phyloP scores from a whole-genome alignment of 2,113 vertebrate genomes.

The Tympanuchus pallidicinctus region DNA sequence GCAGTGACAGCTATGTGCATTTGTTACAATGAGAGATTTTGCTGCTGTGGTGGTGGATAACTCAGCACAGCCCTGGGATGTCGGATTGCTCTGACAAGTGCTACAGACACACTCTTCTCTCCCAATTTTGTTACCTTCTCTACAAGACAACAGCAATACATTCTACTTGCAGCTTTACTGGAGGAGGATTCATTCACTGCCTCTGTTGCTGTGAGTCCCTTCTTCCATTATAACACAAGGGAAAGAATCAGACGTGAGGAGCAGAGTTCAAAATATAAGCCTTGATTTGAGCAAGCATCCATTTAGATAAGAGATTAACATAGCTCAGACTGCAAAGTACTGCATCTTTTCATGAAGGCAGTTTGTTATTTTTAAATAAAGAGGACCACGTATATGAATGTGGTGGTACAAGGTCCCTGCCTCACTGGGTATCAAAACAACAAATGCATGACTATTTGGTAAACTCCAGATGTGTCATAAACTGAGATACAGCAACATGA shows the following conservation, averaged over 20 bases:
- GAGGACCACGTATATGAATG: neutral
- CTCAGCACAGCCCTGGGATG: neutral
- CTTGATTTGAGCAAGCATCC: neutral
- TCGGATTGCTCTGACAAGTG: neutral
- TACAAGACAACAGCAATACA: neutral
- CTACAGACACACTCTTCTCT: neutral
- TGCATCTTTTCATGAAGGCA: neutral
- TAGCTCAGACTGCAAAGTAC: neutral
- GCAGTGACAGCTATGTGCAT: neutral
- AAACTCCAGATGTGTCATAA: neutral
- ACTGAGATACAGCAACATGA: neutral
- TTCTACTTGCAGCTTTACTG: neutral
- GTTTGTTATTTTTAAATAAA: neutral
- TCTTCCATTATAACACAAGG: neutral
- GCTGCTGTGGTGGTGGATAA: neutral
- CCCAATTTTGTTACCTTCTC: slow-evolving; percentile 1
- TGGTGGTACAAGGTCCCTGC: neutral
- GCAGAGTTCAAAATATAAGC: neutral
- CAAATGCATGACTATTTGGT: neutral
- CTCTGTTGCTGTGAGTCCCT: neutral
- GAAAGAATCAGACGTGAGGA: neutral
- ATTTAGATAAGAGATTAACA: neutral
- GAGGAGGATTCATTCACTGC: neutral
- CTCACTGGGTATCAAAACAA: neutral
- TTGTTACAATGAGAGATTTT: neutral